A percentile compares a stretch with the other conserved stretches of the same genome.
phyloP scores from a whole-genome alignment of 1,140 invertebrate genomes.

The Battus philenor region DNA sequence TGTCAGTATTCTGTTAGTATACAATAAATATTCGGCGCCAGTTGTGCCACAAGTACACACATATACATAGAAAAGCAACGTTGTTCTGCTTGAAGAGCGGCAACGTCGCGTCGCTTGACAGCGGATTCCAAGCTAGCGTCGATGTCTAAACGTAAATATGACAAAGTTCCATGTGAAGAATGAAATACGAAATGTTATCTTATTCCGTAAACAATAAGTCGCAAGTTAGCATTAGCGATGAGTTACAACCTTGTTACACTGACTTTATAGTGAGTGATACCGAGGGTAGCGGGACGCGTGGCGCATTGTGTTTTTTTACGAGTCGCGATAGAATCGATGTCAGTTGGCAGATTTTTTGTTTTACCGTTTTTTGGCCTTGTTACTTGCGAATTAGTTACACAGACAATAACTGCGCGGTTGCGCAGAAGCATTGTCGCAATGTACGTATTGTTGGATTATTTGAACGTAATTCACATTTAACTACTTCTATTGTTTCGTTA shows the following conservation, averaged over 20 bases:
- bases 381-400: constrained; percentile 31
- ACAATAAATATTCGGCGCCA: constrained; percentile 75
- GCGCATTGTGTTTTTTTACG: constrained; percentile 67
- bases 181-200: constrained; percentile 18
- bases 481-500: constrained; percentile 8
- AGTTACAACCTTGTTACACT: constrained; percentile 37
- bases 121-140: constrained; percentile 61
- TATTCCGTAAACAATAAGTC: constrained; percentile 18
- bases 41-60: constrained; percentile 67
- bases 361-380: constrained; percentile 73
- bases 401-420: not conserved
- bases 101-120: constrained; percentile 56
- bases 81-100: constrained; percentile 52
- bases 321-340: constrained; percentile 68
- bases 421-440: constrained; percentile 11
- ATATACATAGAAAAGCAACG: constrained; percentile 66
- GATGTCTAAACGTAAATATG: constrained; percentile 34
- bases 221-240: constrained; percentile 7
- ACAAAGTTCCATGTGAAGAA: constrained; percentile 37
- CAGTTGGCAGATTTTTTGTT: constrained; percentile 75
- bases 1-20: constrained; percentile 73
- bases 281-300: constrained; percentile 69
- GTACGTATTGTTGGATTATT: constrained; percentile 5
- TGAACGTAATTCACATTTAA: constrained; percentile 2
- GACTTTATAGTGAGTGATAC: constrained; percentile 20